Evolutionary conservation across 2,888 invertebrate genomes (phyloP).

Genomic region (Coenonympha arcania): DNA sequence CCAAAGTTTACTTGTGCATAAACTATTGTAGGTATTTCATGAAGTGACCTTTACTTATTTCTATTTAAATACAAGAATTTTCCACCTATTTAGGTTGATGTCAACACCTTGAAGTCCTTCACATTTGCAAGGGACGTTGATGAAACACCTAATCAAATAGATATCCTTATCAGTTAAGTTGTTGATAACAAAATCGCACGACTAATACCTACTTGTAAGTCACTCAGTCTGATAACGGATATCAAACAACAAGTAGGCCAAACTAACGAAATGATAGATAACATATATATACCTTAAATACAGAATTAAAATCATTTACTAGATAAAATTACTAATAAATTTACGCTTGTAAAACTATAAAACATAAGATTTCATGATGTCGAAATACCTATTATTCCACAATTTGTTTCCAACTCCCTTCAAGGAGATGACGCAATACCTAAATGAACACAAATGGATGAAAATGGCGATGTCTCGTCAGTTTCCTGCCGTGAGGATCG

Average conservation of each 20-base stretch:
- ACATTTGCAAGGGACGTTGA: neutral
- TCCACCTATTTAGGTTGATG: neutral
- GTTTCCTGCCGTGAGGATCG: slow-evolving; percentile 34
- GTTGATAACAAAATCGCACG: slow-evolving; percentile 56
- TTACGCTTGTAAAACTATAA: too few species aligned
- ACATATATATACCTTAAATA: too few species aligned
- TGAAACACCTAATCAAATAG: slow-evolving; percentile 6
- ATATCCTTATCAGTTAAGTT: slow-evolving; percentile 14
- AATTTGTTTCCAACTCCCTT: too few species aligned
- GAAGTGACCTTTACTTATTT: too few species aligned
- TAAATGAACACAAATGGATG: neutral
- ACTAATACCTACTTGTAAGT: slow-evolving; percentile 53
- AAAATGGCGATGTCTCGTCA: slow-evolving; percentile 25
- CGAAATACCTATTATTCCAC: too few species aligned
- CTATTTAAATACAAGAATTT: too few species aligned
- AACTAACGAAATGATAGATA: slow-evolving; percentile 33
- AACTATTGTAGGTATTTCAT: too few species aligned
- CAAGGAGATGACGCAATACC: neutral
- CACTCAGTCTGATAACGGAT: slow-evolving; percentile 51
- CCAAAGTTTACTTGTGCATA: too few species aligned
- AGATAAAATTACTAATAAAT: too few species aligned
- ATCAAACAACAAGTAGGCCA: slow-evolving; percentile 63
- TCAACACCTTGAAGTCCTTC: neutral
- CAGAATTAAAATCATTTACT: too few species aligned
- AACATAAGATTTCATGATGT: too few species aligned